phyloP scores from a whole-genome alignment of 2,888 invertebrate species.

The Tribolium freemani region DNA sequence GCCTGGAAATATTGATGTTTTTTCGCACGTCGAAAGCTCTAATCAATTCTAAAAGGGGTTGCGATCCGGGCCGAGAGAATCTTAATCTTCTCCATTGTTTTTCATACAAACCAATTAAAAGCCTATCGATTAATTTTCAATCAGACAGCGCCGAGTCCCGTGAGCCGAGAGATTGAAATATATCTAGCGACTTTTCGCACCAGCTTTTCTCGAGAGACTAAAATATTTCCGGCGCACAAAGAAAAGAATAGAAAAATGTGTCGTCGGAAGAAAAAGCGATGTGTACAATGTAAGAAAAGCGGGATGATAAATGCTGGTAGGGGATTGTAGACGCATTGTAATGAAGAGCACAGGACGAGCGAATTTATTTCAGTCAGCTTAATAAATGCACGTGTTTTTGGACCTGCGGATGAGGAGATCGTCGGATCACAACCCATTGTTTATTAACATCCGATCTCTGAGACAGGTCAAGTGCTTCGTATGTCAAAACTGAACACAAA shows the following conservation, averaged over 20 bases:
- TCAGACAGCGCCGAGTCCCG: constrained; percentile 43
- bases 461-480: too few species aligned
- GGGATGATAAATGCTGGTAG: constrained; percentile 60
- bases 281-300: constrained; percentile 61
- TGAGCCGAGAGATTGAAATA: constrained; percentile 49
- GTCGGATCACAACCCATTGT: too few species aligned
- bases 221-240: constrained; percentile 58
- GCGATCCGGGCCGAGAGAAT: constrained; percentile 40
- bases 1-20: constrained; percentile 7
- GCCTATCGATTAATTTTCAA: constrained; percentile 48
- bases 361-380: constrained; percentile 60
- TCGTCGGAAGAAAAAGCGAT: constrained; percentile 61
- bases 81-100: constrained; percentile 45
- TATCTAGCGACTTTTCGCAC: constrained; percentile 50
- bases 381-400: constrained; percentile 59
- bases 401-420: constrained; percentile 34
- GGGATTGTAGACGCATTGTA: constrained; percentile 59
- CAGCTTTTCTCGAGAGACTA: constrained; percentile 55
- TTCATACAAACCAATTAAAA: constrained; percentile 51
- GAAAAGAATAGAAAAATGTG: constrained; percentile 61
- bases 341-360: constrained; percentile 59
- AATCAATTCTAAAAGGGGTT: constrained; percentile 43
- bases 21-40: constrained; percentile 15
- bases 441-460: too few species aligned
- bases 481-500: too few species aligned